Base-by-base conservation (phyloP, 2,113 vertebrate genomes). In the Aptenodytes patagonicus region DNA sequence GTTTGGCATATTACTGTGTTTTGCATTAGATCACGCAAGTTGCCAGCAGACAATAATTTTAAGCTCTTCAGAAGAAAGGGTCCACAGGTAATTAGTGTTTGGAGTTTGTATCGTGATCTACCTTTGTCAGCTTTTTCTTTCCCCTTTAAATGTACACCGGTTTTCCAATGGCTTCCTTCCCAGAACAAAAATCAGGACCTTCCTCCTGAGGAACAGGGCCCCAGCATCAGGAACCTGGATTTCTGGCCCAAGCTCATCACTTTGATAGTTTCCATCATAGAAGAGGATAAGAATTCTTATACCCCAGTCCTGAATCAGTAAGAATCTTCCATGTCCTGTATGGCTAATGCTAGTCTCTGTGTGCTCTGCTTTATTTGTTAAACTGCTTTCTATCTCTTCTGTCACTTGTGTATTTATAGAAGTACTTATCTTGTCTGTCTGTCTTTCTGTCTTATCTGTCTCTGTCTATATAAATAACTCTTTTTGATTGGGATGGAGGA, bases 231-330 rank as follows among this genome's bases (percentile, higher is more conserved):
- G 97, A 99, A 99, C 96, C 97, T 99, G 96, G 99, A 99, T 95
- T 99, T 99, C 97, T 99, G 99, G 99, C 99, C 99, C 42, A 99
- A 99, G 86, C 99, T 99, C 94, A 99, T 99, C 95, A 99, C 99
- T 73, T 98, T 99, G 47, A 99, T 99, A 24, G 99, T 99, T 81
- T 99, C 99, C 83, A 99, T 99, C 96, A 99, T 99, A 82, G 99
- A 99, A 89, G 99, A 99, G 95, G 99, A 99, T 96, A 99, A 99
- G 97, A 99, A 99, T 98, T 99, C 99, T 57, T 99, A 99, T 46
- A 99, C 99, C 8, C 98, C 99, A 24, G 98, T 99, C 57, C 98
- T 99, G 64, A 99, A 99, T 98, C 99, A 99, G 99, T 99, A 91
- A 99, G 99, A 97, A 79, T 84, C 49, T 47, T 88, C 46, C 1